These are phyloP conservation scores for Oscheius sp. DNA, from an alignment of 2,888 invertebrate genomes.

Conservation along the genomic window DNA sequence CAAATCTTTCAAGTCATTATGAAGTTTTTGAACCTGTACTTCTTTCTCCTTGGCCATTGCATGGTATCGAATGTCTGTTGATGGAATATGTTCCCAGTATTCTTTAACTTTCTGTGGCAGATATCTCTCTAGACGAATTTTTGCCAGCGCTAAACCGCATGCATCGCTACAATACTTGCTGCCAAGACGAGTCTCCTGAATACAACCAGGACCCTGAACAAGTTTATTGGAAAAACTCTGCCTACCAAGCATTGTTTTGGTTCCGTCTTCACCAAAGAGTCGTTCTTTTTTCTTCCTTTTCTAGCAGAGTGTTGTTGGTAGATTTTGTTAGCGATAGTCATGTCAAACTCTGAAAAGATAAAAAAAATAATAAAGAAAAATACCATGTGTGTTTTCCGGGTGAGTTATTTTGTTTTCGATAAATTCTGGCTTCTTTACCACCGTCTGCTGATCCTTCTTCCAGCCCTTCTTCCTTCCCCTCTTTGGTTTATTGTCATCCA, in stretches of 20 bases:
- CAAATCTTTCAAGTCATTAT: background rate
- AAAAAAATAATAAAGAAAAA: background rate
- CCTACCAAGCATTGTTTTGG: slow-evolving; percentile 9
- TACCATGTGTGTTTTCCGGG: no score
- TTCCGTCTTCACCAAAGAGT: background rate
- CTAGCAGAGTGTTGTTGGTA: background rate
- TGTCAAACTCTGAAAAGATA: background rate
- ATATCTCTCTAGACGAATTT: slow-evolving; percentile 1
- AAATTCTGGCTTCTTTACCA: background rate
- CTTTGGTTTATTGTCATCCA: slow-evolving; percentile 36
- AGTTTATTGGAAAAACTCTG: background rate
- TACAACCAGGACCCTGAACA: slow-evolving; percentile 85
- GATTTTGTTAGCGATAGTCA: background rate
- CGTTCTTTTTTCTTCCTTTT: background rate
- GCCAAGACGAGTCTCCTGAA: slow-evolving; percentile 77
- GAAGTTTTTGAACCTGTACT: background rate
- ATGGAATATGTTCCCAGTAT: slow-evolving; percentile 22
- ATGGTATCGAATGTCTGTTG: background rate
- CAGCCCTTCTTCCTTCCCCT: slow-evolving; percentile 46
- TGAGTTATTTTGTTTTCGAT: no score
- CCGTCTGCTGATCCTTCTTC: background rate
- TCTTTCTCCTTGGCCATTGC: slow-evolving; percentile 10
- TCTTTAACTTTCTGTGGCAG: slow-evolving; percentile 15
- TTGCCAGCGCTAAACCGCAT: slow-evolving; percentile 37
- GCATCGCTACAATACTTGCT: slow-evolving; percentile 50